phyloP scores from a whole-genome alignment of 2,888 invertebrate species.

The Ophion costatus region DNA sequence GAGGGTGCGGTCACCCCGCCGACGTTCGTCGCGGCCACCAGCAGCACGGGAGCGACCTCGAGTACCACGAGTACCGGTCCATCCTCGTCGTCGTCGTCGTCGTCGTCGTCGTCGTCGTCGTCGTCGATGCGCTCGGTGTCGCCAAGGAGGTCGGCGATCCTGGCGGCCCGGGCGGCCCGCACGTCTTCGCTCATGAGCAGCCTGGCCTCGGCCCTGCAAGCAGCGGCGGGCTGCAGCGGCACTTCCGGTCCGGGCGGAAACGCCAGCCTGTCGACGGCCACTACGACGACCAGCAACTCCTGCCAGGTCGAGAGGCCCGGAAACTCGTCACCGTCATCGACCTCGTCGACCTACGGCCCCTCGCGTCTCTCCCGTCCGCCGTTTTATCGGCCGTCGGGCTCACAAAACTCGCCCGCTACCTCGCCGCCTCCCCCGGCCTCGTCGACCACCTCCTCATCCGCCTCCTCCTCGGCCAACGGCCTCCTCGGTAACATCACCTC shows the following conservation, averaged over 20 bases:
- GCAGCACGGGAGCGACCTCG: conserved; percentile 24
- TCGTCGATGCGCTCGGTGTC: conserved; percentile 61
- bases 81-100: conserved; percentile 25
- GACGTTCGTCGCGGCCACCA: conserved; percentile 16
- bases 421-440: conserved; percentile 62
- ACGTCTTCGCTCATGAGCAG: conserved; percentile 76
- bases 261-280: conserved; percentile 54
- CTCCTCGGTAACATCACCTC: conserved; percentile 36
- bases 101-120: conserved; percentile 55
- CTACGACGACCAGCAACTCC: background rate
- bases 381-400: conserved; percentile 55
- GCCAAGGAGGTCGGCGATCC: conserved; percentile 60
- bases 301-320: too few relatives aligned
- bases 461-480: conserved; percentile 21
- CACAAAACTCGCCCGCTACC: conserved; percentile 49
- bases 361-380: conserved; percentile 61
- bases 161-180: conserved; percentile 65
- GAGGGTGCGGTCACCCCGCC: conserved; percentile 72
- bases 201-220: conserved; percentile 74
- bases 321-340: conserved; percentile 39
- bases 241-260: conserved; percentile 14
- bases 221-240: conserved; percentile 72
- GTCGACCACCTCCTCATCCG: conserved; percentile 56
- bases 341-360: conserved; percentile 43
- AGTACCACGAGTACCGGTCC: conserved; percentile 15